Evolutionary conservation across 37 sponge, comb jelly and placozoan species (phyloP).

Genomic region (Spongilla lacustris): DNA sequence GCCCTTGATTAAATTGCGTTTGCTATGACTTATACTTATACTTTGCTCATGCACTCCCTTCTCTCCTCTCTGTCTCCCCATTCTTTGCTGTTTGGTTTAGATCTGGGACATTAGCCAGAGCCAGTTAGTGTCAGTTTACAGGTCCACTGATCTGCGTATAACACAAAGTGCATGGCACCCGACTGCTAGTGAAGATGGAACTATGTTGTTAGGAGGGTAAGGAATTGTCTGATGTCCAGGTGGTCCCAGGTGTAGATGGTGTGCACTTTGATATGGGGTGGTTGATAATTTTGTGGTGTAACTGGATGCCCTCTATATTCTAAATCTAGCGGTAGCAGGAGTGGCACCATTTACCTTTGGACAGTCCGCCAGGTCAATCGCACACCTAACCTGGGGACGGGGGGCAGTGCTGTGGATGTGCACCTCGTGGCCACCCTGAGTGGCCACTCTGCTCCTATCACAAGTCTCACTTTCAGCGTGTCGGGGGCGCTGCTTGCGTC

Average conservation of each 20-base stretch:
- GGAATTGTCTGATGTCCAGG: background rate
- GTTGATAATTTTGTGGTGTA: background rate
- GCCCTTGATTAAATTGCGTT: background rate
- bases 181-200: slow-evolving; percentile 10
- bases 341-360: slow-evolving; percentile 47
- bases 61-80: background rate
- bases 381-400: background rate
- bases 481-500: slow-evolving; percentile 52
- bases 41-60: background rate
- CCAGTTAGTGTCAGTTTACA: slow-evolving; percentile 12
- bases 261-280: background rate
- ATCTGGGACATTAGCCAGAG: slow-evolving; percentile 7
- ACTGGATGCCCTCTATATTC: background rate
- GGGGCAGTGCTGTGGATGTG: no score
- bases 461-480: slow-evolving; percentile 37
- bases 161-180: slow-evolving; percentile 29
- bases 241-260: background rate
- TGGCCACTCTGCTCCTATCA: slow-evolving; percentile 52
- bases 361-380: background rate
- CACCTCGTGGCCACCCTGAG: slow-evolving; percentile 7
- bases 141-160: slow-evolving; percentile 17
- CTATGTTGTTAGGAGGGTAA: slow-evolving; percentile 63
- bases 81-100: background rate
- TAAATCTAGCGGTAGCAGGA: slow-evolving; percentile 23
- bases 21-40: background rate